These are phyloP conservation scores for Aspiorhynchus laticeps DNA, from an alignment of 2,113 vertebrate genomes.

Conservation along the genomic window DNA sequence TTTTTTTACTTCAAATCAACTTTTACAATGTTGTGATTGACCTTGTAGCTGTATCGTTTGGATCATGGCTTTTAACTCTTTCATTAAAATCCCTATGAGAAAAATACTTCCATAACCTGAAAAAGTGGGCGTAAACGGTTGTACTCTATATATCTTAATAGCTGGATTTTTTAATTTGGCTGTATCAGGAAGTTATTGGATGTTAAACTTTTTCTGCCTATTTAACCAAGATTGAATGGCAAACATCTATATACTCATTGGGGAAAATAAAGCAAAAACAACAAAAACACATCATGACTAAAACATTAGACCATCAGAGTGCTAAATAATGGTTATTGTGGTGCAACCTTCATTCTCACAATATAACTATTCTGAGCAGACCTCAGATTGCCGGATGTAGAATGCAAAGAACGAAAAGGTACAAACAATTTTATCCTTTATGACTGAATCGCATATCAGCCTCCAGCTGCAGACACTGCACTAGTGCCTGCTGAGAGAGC, in stretches of 20 bases:
- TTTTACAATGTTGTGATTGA: not conserved
- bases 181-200: not conserved
- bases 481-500: slow-evolving; percentile 17
- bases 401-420: not conserved
- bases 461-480: slow-evolving; percentile 37
- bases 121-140: not conserved
- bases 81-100: not conserved
- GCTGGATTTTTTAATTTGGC: not conserved
- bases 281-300: not conserved
- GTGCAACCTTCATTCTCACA: not conserved
- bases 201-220: not conserved
- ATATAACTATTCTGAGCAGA: not conserved
- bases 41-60: not conserved
- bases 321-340: not conserved
- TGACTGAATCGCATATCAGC: not conserved
- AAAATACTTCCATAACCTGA: not conserved
- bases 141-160: not conserved
- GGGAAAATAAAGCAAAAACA: not conserved
- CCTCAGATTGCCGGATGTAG: not conserved
- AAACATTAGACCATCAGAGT: not conserved
- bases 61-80: not conserved
- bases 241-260: not conserved
- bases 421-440: slow-evolving; percentile 18
- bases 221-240: slow-evolving; percentile 5
- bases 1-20: not conserved